phyloP scores from a whole-genome alignment of 1,140 invertebrate genomes.

The Asobara japonica region DNA sequence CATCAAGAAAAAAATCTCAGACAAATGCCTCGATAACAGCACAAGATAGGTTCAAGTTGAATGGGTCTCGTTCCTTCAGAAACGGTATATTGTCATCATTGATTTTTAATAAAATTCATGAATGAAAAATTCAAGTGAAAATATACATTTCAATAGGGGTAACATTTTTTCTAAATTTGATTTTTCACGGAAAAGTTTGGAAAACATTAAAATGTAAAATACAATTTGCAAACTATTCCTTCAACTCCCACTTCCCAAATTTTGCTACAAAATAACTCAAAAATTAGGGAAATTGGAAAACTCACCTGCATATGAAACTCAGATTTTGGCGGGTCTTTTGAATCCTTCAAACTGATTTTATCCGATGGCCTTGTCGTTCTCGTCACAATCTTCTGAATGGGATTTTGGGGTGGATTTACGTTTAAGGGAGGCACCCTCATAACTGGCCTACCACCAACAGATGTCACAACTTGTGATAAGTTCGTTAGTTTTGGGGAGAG shows the following conservation, averaged over 20 bases:
- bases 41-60: slow-evolving; percentile 55
- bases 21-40: slow-evolving; percentile 65
- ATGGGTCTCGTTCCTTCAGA: slow-evolving; percentile 57
- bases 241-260: too few species aligned
- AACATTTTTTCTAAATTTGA: too few species aligned
- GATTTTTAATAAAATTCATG: too few species aligned
- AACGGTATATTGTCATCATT: too few species aligned
- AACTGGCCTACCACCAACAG: slow-evolving; percentile 55
- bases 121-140: too few species aligned
- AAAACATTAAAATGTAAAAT: too few species aligned
- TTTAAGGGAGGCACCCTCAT: slow-evolving; percentile 67
- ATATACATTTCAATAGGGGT: too few species aligned
- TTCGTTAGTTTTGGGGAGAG: slow-evolving; percentile 67
- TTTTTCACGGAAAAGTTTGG: too few species aligned
- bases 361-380: slow-evolving; percentile 53
- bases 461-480: slow-evolving; percentile 50
- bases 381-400: slow-evolving; percentile 47
- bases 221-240: too few species aligned
- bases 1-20: slow-evolving; percentile 46
- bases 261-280: too few species aligned
- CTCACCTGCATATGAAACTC: too few species aligned
- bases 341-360: slow-evolving; percentile 48
- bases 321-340: slow-evolving; percentile 60
- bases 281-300: too few species aligned
- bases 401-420: slow-evolving; percentile 49